Evolutionary conservation across 30 jellyfish, hydroid and myxozoan genomes (phyloP), one percentile per base, ranked within the genome.

Genomic region (Pelagia noctiluca): DNA sequence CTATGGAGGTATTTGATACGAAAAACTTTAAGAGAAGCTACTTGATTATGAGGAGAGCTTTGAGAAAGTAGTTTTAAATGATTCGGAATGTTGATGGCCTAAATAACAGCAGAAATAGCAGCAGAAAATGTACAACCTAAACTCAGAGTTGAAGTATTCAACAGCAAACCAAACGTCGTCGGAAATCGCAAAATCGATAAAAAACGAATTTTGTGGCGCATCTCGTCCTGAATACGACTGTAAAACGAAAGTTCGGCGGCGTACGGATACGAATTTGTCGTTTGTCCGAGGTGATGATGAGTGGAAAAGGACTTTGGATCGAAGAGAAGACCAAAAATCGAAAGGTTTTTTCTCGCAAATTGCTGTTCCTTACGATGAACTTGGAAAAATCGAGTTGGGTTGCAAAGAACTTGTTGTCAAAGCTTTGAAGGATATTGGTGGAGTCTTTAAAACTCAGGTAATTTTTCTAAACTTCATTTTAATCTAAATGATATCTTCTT

Each of bases 291-390:
- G 35, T 13, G 95, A 62, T 1, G 76, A 91, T 48, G 90, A 84
- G 0, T 91, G 98, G 98, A 84, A 77, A 61, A 37, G 16, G 8
- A 67, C 84, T n/a, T 78, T 68, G 26, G 74, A 78, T 32, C 68
- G 95, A 36, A 78, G 95, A 68, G 48, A 32, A 13, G 42, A 71
- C 10, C 98, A 91, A 32, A 71, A 74, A 31, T 35, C 81, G 19
- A 25, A 80, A 22, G 98, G 98, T 7, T 91, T 84, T 68, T 91
- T 91, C 48, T 92, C 98, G 18, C 35, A 47, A n/a, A 22, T 60
- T 22, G 46, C 80, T 26, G 84, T 71, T 1, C 96, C 96, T 26
- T 91, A 91, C 46, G 71, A 38, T 48, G 96, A 84, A 21, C 87
- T 82, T n/a, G 98, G 98, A 31, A 73, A 72, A 42, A 75, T 83